Base-by-base conservation (phyloP, 1,140 invertebrate species). In the Micrasema longulum region DNA sequence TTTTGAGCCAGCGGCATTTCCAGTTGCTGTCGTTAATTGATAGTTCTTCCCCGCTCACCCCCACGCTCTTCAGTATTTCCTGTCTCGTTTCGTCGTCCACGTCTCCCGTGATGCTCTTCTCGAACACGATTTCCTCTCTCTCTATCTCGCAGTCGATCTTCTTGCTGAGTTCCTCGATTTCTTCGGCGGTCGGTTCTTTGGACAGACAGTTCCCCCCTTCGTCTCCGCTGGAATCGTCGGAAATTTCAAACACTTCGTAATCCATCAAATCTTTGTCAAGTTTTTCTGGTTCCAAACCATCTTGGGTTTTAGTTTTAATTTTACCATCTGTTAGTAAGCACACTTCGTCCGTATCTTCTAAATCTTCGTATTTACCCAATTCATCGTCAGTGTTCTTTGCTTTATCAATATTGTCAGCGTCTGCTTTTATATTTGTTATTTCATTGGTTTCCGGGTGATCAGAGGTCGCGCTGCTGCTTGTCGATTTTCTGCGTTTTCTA, bases 1-100 rank as follows among this genome's bases (percentile, higher is more conserved):
- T 88, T 36, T 81, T 80, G 23, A 84, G 76, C 67, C 82, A 84
- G 38, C 84, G 76, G 45, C 84, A 81, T 73, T 84, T 84, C 84
- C 84, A 85, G 0, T 83, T 83, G n/a, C 82, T 77, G 18, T 41
- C 55, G n/a, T n/a, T n/a, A n/a, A n/a, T n/a, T 53, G 22, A 53
- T 55, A 79, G 79, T 53, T 80, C 77, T 43, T 78, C 77, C 3
- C 78, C 77, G 6, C 76, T 78, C 0, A 80, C 82, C 53, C 78
- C 81, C 60, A 83, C 83, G 77, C 83, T 82, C 68, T 80, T 76
- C 10, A 80, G 70, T 26, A 63, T 43, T 22, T 63, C 57, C 14
- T 26, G 36, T 0, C 81, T 84, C 4, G 81, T 82, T 72, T 83
- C 81, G 18, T 67, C 69, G 23, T 55, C 53, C 9, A 65, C 69